Evolutionary conservation across 2,888 invertebrate genomes (phyloP), one percentile per base, ranked within the genome.

Genomic region (Argyresthia goedartella): DNA sequence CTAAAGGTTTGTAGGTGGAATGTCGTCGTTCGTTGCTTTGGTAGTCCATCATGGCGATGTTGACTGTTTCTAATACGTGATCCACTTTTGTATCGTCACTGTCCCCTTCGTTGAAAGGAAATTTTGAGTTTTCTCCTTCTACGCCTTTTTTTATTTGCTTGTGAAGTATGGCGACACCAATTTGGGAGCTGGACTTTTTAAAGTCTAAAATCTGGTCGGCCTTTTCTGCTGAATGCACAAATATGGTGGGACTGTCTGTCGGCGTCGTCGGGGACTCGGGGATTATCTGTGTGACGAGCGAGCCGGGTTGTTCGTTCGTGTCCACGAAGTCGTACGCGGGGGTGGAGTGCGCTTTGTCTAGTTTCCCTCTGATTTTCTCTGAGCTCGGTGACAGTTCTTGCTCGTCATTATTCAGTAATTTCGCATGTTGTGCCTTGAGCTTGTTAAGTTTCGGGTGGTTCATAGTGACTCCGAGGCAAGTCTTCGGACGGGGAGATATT

Each of bases 291-390:
- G 72, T 60, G 51, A 64, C 61, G 10, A 70, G 66, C 33, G 60
- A 56, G 42, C 59, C 58, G 16, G 61, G 35, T 46, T 61, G 64
- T 41, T 60, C 62, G 36, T 63, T 67, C 9, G 62, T 57, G 50
- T 87, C 81, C 53, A 77, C 88, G 48, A 88, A 85, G 73, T 93
- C 93, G 73, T 94, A 94, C 0, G 93, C 93, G 1, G 94, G 94
- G n/a, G 94, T 93, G 59, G 94, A 94, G 71, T 92, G 91, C 62
- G 92, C 92, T 77, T 95, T 94, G 78, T 95, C 94, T 50, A 94
- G 78, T 57, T 89, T 89, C 55, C 66, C 77, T 13, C 76, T 36
- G 36, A 8, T 36, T 9, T 36, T 9, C 36, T 36, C 8, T 36
- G 9, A n/a, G 72, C 25, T n/a, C n/a, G n/a, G n/a, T n/a, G n/a